Percentiles rank a stretch among this genome's conserved stretches.
Conservation (phyloP, 2,113 vertebrate genomes). For the Psittacara wagleri region DNA sequence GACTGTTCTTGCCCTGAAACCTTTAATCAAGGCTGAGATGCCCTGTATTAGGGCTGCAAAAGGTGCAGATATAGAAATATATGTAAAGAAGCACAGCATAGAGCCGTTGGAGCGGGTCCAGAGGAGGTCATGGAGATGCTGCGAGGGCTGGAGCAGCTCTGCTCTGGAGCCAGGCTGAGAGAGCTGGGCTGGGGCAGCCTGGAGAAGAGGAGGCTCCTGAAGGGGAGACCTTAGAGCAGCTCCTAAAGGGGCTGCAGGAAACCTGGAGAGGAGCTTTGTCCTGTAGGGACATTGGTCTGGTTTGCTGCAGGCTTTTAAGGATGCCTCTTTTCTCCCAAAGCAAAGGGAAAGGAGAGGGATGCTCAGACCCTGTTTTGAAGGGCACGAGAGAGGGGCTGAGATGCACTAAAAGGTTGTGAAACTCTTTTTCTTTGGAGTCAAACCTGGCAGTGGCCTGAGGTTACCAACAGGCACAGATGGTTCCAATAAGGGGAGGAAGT, state of each 20-base stretch:
- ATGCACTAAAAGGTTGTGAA: constrained; percentile 46
- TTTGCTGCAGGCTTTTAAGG: neutral
- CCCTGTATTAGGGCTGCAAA: neutral
- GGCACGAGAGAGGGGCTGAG: neutral
- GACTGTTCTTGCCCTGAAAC: neutral
- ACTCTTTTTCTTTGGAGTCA: neutral
- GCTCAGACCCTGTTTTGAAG: neutral
- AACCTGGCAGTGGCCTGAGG: neutral
- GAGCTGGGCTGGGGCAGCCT: neutral
- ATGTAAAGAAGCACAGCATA: neutral
- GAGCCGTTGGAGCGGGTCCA: neutral
- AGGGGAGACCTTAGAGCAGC: neutral
- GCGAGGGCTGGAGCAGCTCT: neutral
- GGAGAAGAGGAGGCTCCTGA: neutral
- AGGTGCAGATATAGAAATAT: neutral
- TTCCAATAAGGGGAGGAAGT: constrained; percentile 67
- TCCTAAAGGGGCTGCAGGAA: neutral
- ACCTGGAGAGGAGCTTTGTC: neutral
- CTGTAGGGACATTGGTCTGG: neutral
- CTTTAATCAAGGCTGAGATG: neutral
- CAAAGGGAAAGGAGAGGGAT: neutral
- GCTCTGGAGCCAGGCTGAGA: neutral
- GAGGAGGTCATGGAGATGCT: neutral
- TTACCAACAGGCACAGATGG: constrained; percentile 71
- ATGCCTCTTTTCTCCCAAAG: neutral